A percentile compares a stretch with the other conserved stretches of the same genome.
Conservation (phyloP, 2,888 invertebrate species). For the Drosophila tanythrix region DNA sequence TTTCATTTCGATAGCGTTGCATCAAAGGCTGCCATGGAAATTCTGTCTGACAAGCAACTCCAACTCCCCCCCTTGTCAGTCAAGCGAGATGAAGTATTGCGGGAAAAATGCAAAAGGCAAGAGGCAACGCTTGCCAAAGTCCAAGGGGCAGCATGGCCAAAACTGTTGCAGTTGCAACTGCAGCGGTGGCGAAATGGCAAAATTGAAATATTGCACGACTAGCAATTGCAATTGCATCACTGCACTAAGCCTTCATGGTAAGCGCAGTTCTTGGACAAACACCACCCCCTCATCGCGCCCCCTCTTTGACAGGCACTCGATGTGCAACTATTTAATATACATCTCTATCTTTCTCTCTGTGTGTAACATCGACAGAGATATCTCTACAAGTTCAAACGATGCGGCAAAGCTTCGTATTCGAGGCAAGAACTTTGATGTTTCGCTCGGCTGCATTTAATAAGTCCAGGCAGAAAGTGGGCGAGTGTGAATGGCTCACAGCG, state of each 20-base stretch:
- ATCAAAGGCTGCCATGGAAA: slow-evolving; percentile 66
- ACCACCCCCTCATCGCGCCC: not conserved
- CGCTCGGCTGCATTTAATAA: slow-evolving; percentile 74
- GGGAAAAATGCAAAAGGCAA: slow-evolving; percentile 10
- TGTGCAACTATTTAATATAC: slow-evolving; percentile 77
- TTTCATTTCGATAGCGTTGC: slow-evolving; percentile 63
- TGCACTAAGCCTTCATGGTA: slow-evolving; percentile 46
- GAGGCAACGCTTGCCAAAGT: slow-evolving; percentile 1
- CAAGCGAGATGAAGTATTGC: slow-evolving; percentile 22
- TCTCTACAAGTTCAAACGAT: slow-evolving; percentile 12
- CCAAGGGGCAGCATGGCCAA: slow-evolving; percentile 12
- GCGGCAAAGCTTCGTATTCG: slow-evolving; percentile 32
- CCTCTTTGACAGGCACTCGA: slow-evolving; percentile 14
- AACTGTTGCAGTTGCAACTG: slow-evolving; percentile 20
- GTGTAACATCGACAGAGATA: slow-evolving; percentile 2
- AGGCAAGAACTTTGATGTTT: slow-evolving; percentile 62
- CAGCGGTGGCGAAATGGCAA: slow-evolving; percentile 45
- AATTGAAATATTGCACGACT: slow-evolving; percentile 75
- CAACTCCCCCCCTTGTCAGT: not conserved
- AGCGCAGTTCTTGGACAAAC: slow-evolving; percentile 2
- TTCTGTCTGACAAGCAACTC: slow-evolving; percentile 15
- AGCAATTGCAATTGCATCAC: slow-evolving; percentile 73
- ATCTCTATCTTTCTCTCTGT: slow-evolving; percentile 30
- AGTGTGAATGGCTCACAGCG: not conserved
- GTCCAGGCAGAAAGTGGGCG: slow-evolving; percentile 14